A percentile compares a stretch with the other conserved stretches of the same genome.
phyloP scores from a whole-genome alignment of 2,797 vertebrate genomes.

The Labroides dimidiatus region DNA sequence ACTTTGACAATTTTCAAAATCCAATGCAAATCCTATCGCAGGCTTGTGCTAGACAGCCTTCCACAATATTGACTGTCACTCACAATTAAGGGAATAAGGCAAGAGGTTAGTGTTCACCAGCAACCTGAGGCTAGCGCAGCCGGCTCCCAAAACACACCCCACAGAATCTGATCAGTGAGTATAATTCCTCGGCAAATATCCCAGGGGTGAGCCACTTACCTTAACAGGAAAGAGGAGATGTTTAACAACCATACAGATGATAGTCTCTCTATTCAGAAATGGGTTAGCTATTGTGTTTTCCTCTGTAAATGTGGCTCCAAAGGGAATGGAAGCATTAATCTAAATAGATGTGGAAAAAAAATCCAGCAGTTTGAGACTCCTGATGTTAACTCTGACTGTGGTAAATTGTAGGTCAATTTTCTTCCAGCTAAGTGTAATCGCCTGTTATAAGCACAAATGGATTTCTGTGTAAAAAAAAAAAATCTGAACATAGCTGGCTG shows the following conservation, averaged over 20 bases:
- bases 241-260: conserved; percentile 79
- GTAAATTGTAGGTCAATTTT: conserved; percentile 71
- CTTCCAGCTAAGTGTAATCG: conserved; percentile 69
- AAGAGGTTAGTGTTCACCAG: conserved; percentile 72
- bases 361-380: conserved; percentile 57
- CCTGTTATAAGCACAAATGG: conserved; percentile 72
- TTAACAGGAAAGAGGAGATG: conserved; percentile 81
- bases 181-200: conserved; percentile 82
- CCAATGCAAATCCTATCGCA: conserved; percentile 85
- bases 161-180: conserved; percentile 85
- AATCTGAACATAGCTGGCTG: conserved; percentile 28
- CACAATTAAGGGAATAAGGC: conserved; percentile 79
- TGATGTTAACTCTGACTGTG: conserved; percentile 68
- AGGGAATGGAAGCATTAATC: conserved; percentile 69
- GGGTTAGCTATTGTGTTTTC: conserved; percentile 65
- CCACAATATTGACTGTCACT: conserved; percentile 85
- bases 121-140: conserved; percentile 77
- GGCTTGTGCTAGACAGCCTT: conserved; percentile 66
- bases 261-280: conserved; percentile 66
- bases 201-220: conserved; percentile 83
- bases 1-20: conserved; percentile 86
- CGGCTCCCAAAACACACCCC: conserved; percentile 73
- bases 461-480: conserved; percentile 43
- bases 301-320: conserved; percentile 60
- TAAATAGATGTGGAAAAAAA: conserved; percentile 58